Conservation (phyloP, 2,113 vertebrate genomes). For the Tragulus kanchil region DNA sequence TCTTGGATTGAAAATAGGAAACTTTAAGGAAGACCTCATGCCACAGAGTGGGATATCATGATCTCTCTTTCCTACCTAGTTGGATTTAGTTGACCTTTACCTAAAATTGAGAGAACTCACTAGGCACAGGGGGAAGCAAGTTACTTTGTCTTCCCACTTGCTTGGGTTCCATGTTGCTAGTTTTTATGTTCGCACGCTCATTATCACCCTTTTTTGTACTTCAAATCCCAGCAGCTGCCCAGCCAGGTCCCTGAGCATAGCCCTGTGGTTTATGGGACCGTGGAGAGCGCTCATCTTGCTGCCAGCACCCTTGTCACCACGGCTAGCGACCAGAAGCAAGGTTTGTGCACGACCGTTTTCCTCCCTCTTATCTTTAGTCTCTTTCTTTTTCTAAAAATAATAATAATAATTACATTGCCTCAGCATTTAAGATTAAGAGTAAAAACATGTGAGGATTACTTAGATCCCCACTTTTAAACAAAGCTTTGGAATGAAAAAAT, state of each 20-base stretch:
- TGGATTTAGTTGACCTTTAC: neutral
- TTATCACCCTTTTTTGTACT: slow-evolving; percentile 93
- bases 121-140: neutral
- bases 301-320: slow-evolving; percentile 82
- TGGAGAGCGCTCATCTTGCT: slow-evolving; percentile 88
- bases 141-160: slow-evolving; percentile 3
- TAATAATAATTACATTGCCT: neutral
- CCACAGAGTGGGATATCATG: neutral
- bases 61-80: neutral
- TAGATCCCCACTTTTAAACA: neutral
- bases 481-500: neutral
- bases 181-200: slow-evolving; percentile 88
- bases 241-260: slow-evolving; percentile 95
- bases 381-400: neutral
- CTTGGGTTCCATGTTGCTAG: slow-evolving; percentile 80
- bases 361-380: slow-evolving; percentile 66
- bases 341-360: slow-evolving; percentile 87
- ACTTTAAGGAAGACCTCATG: neutral
- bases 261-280: slow-evolving; percentile 87
- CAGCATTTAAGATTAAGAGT: neutral
- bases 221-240: slow-evolving; percentile 94
- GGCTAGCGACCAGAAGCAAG: slow-evolving; percentile 90
- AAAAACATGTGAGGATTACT: neutral
- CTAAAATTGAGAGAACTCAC: neutral
- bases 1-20: slow-evolving; percentile 17